These are phyloP conservation scores for Trididemnum clinides DNA, from an alignment of 23 tunicate species.

Conservation along the genomic window DNA sequence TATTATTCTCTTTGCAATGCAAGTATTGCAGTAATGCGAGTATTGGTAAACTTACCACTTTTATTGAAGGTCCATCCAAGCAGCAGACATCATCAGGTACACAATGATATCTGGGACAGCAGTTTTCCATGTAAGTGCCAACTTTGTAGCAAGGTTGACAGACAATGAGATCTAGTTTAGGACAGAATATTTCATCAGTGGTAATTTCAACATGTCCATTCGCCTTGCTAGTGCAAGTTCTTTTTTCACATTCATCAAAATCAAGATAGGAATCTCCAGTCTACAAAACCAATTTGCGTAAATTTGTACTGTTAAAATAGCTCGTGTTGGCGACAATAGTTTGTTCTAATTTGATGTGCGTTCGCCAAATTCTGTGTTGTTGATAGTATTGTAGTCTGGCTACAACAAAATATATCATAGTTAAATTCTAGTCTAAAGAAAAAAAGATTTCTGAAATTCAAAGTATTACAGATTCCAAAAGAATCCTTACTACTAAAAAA, in stretches of 20 bases:
- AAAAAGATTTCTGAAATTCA: no score
- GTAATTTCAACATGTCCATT: slow-evolving; percentile 40
- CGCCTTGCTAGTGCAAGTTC: slow-evolving; percentile 25
- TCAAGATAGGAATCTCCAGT: slow-evolving; percentile 54
- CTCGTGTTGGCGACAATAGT: no score
- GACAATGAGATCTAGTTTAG: background rate
- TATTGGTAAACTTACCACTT: slow-evolving; percentile 23
- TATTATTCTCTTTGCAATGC: no score
- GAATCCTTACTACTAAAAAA: no score
- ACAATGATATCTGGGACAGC: slow-evolving; percentile 67
- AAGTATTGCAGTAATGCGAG: no score
- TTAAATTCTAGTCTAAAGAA: no score
- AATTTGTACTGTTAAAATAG: no score
- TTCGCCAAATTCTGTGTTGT: no score
- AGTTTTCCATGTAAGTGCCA: slow-evolving; percentile 3
- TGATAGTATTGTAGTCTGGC: no score
- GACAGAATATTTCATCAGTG: slow-evolving; percentile 28
- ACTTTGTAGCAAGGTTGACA: slow-evolving; percentile 67
- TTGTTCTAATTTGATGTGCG: no score
- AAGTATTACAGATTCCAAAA: no score
- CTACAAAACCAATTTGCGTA: slow-evolving; percentile 39
- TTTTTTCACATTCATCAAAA: slow-evolving; percentile 11
- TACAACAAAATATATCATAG: no score
- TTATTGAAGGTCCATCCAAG: slow-evolving; percentile 54
- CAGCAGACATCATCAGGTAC: slow-evolving; percentile 85